Evolutionary conservation across 2,797 vertebrate genomes (phyloP).

Genomic region (Aplochiton taeniatus): DNA sequence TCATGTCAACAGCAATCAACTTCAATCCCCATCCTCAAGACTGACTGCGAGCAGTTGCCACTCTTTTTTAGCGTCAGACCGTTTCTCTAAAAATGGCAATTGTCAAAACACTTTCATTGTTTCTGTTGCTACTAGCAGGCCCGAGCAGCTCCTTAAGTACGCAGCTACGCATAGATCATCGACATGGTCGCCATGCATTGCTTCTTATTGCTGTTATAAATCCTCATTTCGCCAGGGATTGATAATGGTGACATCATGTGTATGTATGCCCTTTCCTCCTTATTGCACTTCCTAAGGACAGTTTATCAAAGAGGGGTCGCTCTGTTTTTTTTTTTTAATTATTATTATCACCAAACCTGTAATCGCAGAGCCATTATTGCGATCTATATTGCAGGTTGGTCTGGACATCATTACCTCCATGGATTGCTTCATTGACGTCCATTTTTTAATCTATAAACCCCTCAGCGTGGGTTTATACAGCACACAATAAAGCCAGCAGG

Average conservation of each 20-base stretch:
- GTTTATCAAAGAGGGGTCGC: conserved; percentile 48
- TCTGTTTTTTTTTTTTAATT: conserved; percentile 21
- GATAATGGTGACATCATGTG: conserved; percentile 61
- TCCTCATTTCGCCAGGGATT: conserved; percentile 66
- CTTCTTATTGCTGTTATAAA: conserved; percentile 71
- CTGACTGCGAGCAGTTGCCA: too few relatives aligned
- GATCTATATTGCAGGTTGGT: conserved; percentile 57
- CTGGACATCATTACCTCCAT: conserved; percentile 62
- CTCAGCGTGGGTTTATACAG: conserved; percentile 52
- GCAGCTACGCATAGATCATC: conserved; percentile 53
- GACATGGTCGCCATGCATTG: conserved; percentile 38
- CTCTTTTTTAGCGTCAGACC: background rate
- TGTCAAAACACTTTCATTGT: conserved; percentile 30
- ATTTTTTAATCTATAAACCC: conserved; percentile 70
- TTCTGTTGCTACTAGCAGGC: conserved; percentile 36
- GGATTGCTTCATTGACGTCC: conserved; percentile 60
- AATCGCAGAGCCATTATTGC: conserved; percentile 58
- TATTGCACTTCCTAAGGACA: conserved; percentile 52
- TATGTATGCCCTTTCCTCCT: conserved; percentile 59
- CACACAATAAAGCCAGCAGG: conserved; percentile 66
- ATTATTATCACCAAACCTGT: conserved; percentile 57
- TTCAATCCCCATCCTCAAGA: too few relatives aligned
- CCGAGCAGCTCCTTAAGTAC: conserved; percentile 27
- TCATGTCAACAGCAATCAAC: too few relatives aligned
- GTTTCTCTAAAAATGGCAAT: conserved; percentile 41